Conservation (phyloP, 1,140 invertebrate species). For the Steinernema feltiae region DNA sequence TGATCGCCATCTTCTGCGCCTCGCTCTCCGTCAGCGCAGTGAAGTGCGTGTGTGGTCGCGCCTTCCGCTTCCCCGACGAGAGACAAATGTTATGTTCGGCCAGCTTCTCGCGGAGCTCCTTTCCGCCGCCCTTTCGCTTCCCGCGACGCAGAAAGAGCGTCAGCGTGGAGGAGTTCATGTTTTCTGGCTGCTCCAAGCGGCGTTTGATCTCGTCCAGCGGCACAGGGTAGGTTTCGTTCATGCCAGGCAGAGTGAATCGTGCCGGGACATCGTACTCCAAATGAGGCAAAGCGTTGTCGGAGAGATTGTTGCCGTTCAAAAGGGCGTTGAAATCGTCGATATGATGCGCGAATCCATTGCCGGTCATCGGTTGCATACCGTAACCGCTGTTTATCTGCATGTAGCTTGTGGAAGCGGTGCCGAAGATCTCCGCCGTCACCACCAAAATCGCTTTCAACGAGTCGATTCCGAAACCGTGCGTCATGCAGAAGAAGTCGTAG, state of each 20-base stretch:
- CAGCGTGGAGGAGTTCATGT: background rate
- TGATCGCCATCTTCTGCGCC: background rate
- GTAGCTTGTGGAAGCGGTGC: background rate
- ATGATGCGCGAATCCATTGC: background rate
- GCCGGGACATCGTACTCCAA: background rate
- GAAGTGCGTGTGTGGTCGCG: background rate
- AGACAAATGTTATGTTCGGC: background rate
- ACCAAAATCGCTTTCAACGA: background rate
- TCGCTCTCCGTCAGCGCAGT: background rate
- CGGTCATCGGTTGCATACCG: background rate
- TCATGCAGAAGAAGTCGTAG: constrained; percentile 12
- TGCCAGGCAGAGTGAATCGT: background rate
- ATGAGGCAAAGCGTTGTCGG: background rate
- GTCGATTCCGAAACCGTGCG: background rate
- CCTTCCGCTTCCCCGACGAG: background rate
- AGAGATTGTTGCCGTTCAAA: background rate
- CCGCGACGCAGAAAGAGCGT: background rate
- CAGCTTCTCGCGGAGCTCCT: background rate
- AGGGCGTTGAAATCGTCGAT: background rate
- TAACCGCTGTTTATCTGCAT: background rate
- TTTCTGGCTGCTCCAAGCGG: background rate
- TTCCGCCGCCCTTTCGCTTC: background rate
- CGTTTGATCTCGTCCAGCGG: background rate
- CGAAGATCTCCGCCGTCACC: background rate
- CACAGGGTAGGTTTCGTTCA: background rate